phyloP scores from a whole-genome alignment of 2,113 vertebrate species.

The Sinocyclocheilus anophthalmus region DNA sequence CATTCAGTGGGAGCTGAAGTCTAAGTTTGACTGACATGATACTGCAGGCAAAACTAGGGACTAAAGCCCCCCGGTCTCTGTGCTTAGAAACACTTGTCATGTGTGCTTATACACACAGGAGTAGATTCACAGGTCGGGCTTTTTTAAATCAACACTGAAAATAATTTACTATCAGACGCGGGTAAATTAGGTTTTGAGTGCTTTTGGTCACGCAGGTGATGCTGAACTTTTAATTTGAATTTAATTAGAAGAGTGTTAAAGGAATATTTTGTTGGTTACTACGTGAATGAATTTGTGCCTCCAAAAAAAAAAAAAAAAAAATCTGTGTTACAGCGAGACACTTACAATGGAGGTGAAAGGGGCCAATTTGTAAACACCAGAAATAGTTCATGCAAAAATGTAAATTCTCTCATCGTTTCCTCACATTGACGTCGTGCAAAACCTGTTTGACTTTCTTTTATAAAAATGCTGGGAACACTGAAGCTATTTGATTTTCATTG shows the following conservation, averaged over 20 bases:
- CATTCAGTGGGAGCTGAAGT: constrained; percentile 53
- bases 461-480: no score
- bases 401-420: no score
- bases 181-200: not conserved
- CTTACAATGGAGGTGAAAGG: not conserved
- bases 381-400: no score
- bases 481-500: no score
- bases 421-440: no score
- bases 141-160: not conserved
- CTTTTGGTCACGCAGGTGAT: not conserved
- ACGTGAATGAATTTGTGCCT: not conserved
- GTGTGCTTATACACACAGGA: not conserved
- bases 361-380: not conserved
- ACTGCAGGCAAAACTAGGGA: constrained; percentile 51
- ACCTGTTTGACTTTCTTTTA: no score
- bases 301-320: no score
- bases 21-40: constrained; percentile 62
- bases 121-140: not conserved
- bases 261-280: not conserved
- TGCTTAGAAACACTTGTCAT: not conserved
- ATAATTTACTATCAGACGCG: not conserved
- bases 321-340: not conserved
- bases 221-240: not conserved
- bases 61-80: constrained; percentile 22
- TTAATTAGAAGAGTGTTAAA: not conserved